These are phyloP conservation scores for Kryphioiulus occultus DNA, from an alignment of 2,888 invertebrate species.

Conservation along the genomic window DNA sequence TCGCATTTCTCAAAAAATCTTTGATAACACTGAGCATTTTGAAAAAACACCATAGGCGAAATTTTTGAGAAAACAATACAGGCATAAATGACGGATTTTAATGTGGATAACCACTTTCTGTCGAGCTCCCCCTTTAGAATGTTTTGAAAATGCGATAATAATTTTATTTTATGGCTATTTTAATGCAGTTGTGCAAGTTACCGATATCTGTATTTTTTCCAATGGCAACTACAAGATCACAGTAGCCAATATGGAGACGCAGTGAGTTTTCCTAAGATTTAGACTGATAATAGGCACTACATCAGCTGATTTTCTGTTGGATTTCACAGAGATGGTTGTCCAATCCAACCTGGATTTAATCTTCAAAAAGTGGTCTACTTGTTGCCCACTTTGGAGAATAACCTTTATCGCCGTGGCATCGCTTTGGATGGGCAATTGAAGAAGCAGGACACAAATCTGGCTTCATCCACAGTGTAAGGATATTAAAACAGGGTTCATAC, in stretches of 20 bases:
- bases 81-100: too few relatives aligned
- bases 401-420: conserved; percentile 85
- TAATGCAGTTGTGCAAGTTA: conserved; percentile 82
- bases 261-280: conserved; percentile 69
- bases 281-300: background rate
- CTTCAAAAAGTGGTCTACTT: conserved; percentile 89
- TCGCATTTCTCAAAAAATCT: too few relatives aligned
- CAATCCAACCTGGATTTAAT: conserved; percentile 83
- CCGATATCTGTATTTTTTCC: conserved; percentile 94
- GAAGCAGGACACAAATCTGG: conserved; percentile 80
- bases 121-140: too few relatives aligned
- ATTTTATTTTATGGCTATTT: background rate
- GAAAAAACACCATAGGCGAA: too few relatives aligned
- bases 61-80: too few relatives aligned
- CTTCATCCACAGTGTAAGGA: conserved; percentile 88
- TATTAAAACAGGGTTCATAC: too few relatives aligned
- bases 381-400: conserved; percentile 77
- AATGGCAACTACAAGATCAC: conserved; percentile 92
- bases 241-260: conserved; percentile 87
- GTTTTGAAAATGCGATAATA: too few relatives aligned
- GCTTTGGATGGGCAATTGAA: conserved; percentile 92
- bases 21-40: too few relatives aligned
- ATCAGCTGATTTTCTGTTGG: background rate
- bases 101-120: too few relatives aligned
- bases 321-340: conserved; percentile 79